Evolutionary conservation across 2,888 invertebrate species (phyloP).

Genomic region (Himalopsyche kuldschensis): DNA sequence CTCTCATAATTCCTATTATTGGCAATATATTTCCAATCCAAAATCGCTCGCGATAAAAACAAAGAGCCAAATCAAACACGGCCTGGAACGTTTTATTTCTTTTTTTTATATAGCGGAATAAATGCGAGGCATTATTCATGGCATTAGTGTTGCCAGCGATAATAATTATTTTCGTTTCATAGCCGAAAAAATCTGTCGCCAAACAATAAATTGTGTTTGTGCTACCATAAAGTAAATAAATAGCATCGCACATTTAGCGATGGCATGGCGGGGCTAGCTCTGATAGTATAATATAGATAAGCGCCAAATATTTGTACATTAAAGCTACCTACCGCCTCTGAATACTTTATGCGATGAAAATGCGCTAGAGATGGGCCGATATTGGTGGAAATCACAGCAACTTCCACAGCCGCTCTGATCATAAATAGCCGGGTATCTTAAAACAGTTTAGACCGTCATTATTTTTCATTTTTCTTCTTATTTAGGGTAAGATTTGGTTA

Average conservation of each 20-base stretch:
- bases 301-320: conserved; percentile 41
- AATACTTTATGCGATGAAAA: conserved; percentile 37
- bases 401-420: no score
- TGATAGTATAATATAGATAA: conserved; percentile 38
- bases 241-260: conserved; percentile 29
- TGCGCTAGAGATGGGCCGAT: conserved; percentile 24
- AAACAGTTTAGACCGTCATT: not conserved
- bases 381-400: not conserved
- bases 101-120: conserved; percentile 26
- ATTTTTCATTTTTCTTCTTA: not conserved
- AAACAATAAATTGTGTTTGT: conserved; percentile 41
- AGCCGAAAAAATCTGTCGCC: conserved; percentile 41
- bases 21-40: conserved; percentile 5
- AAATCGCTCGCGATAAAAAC: conserved; percentile 27
- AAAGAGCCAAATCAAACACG: conserved; percentile 25
- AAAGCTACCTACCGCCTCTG: conserved; percentile 38
- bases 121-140: conserved; percentile 36
- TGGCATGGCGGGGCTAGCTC: conserved; percentile 12
- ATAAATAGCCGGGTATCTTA: not conserved
- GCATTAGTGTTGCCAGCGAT: conserved; percentile 33
- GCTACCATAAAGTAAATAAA: conserved; percentile 38
- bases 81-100: conserved; percentile 25
- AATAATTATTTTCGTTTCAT: conserved; percentile 40
- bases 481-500: not conserved
- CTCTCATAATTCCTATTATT: conserved; percentile 2